A percentile compares a stretch with the other conserved stretches of the same genome.
Conservation (phyloP, 2,797 vertebrate genomes). For the Acrossocheilus wenchowensis region DNA sequence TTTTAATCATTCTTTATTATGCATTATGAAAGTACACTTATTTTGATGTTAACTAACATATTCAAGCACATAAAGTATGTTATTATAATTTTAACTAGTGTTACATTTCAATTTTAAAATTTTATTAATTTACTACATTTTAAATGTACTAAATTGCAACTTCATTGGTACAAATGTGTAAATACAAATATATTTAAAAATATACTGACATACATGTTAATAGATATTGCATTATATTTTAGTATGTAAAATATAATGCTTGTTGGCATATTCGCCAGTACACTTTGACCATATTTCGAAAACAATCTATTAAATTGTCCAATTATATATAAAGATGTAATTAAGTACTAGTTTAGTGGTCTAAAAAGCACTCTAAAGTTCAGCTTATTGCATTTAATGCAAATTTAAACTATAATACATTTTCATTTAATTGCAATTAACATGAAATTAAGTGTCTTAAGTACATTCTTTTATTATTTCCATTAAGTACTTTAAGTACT, state of each 20-base stretch:
- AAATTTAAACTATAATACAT: not conserved
- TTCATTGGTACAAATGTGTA: not conserved
- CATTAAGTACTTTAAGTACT: no score
- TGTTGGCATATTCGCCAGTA: not conserved
- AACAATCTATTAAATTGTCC: not conserved
- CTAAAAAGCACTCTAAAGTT: not conserved
- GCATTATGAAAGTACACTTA: not conserved
- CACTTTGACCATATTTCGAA: not conserved
- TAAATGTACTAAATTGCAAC: not conserved
- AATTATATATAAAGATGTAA: not conserved
- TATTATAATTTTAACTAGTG: not conserved
- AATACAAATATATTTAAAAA: not conserved
- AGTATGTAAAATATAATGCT: not conserved
- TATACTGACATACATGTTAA: not conserved
- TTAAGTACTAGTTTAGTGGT: not conserved
- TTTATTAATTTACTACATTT: not conserved
- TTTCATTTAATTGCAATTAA: not conserved
- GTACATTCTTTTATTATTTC: no score
- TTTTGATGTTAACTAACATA: not conserved
- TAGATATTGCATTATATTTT: not conserved
- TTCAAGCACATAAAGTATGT: not conserved
- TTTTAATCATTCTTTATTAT: not conserved
- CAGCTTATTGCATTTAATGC: no score
- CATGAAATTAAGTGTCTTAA: no score
- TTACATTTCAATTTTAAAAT: not conserved